These are phyloP conservation scores for Lucilia cuprina DNA, from an alignment of 1,140 invertebrate species.

Conservation along the genomic window DNA sequence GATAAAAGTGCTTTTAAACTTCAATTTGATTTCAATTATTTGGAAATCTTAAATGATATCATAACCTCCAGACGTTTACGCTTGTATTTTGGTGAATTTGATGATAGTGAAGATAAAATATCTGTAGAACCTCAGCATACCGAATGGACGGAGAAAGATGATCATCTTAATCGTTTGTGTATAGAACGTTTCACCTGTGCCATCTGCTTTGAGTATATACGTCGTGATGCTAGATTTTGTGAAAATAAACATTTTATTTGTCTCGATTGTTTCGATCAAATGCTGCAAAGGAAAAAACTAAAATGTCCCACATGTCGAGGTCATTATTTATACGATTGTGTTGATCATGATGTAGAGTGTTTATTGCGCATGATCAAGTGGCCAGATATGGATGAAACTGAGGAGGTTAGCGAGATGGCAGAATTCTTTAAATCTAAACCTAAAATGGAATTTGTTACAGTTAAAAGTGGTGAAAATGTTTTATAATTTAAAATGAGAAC, in stretches of 20 bases:
- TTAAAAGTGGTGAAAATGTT: too few relatives aligned
- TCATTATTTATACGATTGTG: constrained; percentile 31
- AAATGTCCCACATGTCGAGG: constrained; percentile 31
- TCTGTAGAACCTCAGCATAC: neutral
- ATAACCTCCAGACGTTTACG: neutral
- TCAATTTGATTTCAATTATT: neutral
- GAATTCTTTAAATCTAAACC: neutral
- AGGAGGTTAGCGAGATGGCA: neutral
- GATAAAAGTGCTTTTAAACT: neutral
- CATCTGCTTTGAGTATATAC: constrained; percentile 28
- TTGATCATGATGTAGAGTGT: neutral
- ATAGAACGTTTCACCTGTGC: neutral
- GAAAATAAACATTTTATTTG: constrained; percentile 27
- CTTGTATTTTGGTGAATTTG: neutral
- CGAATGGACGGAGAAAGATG: neutral
- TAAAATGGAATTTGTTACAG: too few relatives aligned
- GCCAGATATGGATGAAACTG: neutral
- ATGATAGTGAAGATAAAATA: neutral
- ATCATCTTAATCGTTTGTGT: neutral
- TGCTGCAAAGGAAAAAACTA: neutral
- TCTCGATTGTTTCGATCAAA: constrained; percentile 6
- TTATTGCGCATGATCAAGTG: neutral
- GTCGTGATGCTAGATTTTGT: constrained; percentile 29
- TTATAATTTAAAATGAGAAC: too few relatives aligned
- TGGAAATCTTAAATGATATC: neutral